phyloP scores from a whole-genome alignment of 2,797 vertebrate genomes.

The Thaleichthys pacificus region DNA sequence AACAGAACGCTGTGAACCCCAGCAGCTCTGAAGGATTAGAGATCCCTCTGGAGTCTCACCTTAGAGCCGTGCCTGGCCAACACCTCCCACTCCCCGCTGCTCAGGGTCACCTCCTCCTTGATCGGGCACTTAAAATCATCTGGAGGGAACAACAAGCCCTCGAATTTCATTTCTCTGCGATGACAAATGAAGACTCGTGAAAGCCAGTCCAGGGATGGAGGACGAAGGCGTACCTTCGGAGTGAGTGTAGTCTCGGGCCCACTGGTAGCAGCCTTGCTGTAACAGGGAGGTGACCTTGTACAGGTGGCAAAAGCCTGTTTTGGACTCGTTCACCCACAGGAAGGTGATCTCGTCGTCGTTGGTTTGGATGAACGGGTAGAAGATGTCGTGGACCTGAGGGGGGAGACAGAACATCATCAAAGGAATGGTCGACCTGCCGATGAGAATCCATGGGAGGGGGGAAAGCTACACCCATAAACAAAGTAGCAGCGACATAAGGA shows the following conservation, averaged over 20 bases:
- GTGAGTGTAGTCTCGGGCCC: slow-evolving; percentile 70
- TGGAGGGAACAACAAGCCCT: slow-evolving; percentile 30
- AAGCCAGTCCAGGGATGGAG: background rate
- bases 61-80: slow-evolving; percentile 83
- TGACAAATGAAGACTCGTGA: background rate
- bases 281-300: slow-evolving; percentile 78
- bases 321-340: slow-evolving; percentile 83
- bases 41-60: slow-evolving; percentile 60
- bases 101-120: slow-evolving; percentile 81
- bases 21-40: background rate
- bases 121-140: slow-evolving; percentile 83
- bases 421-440: too few species aligned
- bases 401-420: too few species aligned
- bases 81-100: slow-evolving; percentile 88
- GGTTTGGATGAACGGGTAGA: slow-evolving; percentile 81
- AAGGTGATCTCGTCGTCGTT: slow-evolving; percentile 81
- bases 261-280: slow-evolving; percentile 71
- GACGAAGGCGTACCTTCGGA: slow-evolving; percentile 62
- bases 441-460: too few species aligned
- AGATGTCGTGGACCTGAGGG: slow-evolving; percentile 81
- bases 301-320: slow-evolving; percentile 84
- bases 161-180: background rate
- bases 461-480: too few species aligned
- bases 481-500: too few species aligned
- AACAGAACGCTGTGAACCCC: background rate